Evolutionary conservation across 1,140 invertebrate species (phyloP).

Genomic region (Mizuhopecten yessoensis): DNA sequence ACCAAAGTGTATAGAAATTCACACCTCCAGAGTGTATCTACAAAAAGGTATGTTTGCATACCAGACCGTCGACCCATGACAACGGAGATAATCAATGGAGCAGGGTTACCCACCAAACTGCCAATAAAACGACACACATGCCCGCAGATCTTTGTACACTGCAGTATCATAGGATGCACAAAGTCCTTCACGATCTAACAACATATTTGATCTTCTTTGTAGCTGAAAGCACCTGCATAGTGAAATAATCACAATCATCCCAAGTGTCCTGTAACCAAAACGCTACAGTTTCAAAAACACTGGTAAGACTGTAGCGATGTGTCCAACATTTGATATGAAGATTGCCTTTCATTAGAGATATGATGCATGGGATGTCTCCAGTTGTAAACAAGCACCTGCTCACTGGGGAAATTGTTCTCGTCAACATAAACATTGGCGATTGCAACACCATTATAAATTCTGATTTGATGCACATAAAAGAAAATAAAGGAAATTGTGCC

Average conservation of each 20-base stretch:
- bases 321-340: constrained; percentile 10
- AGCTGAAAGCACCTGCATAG: constrained; percentile 24
- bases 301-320: not conserved
- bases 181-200: not conserved
- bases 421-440: not conserved
- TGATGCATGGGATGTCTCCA: not conserved
- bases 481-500: constrained; percentile 9
- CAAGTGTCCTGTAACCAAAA: not conserved
- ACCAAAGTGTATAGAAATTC: not conserved
- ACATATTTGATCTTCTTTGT: constrained; percentile 12
- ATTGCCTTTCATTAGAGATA: not conserved
- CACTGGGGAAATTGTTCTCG: not conserved
- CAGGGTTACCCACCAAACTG: not conserved
- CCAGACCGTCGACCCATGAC: not conserved
- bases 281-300: not conserved
- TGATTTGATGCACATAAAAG: constrained; percentile 30
- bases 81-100: not conserved
- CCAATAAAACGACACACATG: constrained; percentile 34
- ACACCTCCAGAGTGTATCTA: not conserved
- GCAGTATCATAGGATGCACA: not conserved
- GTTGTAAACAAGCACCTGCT: constrained; percentile 12
- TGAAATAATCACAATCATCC: not conserved
- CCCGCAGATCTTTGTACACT: not conserved
- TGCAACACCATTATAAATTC: not conserved
- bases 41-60: constrained; percentile 26